phyloP scores from a whole-genome alignment of 2,888 invertebrate genomes.

The Zhuqinia jingwanae region DNA sequence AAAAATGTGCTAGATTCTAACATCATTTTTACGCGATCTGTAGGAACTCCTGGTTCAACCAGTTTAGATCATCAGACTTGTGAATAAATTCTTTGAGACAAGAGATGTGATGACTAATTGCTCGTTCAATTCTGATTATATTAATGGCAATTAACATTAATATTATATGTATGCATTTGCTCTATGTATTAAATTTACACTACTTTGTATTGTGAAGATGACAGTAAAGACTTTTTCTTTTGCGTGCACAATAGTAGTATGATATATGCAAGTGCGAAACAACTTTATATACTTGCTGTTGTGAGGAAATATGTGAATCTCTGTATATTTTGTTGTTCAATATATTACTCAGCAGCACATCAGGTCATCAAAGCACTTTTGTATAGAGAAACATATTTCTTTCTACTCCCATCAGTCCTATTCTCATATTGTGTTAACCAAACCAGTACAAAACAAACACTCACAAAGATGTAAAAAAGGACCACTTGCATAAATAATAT shows the following conservation, averaged over 20 bases:
- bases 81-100: slow-evolving; percentile 28
- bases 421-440: too few species aligned
- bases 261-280: not conserved
- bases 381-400: not conserved
- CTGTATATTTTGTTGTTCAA: not conserved
- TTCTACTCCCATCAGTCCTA: not conserved
- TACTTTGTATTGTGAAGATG: not conserved
- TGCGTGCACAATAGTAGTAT: slow-evolving; percentile 1
- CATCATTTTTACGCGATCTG: too few species aligned
- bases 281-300: not conserved
- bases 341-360: not conserved
- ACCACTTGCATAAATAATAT: too few species aligned
- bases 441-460: not conserved
- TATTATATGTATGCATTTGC: slow-evolving; percentile 23
- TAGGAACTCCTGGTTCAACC: too few species aligned
- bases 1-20: too few species aligned
- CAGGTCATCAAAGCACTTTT: slow-evolving; percentile 1
- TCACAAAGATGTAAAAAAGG: not conserved
- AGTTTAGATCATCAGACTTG: slow-evolving; percentile 31
- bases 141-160: not conserved
- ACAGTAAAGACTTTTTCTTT: slow-evolving; percentile 25
- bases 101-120: slow-evolving; percentile 55
- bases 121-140: not conserved
- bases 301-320: slow-evolving; percentile 5
- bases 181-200: slow-evolving; percentile 20